Evolutionary conservation across 2,797 vertebrate genomes (phyloP).

Genomic region (Epinephelus malabaricus): DNA sequence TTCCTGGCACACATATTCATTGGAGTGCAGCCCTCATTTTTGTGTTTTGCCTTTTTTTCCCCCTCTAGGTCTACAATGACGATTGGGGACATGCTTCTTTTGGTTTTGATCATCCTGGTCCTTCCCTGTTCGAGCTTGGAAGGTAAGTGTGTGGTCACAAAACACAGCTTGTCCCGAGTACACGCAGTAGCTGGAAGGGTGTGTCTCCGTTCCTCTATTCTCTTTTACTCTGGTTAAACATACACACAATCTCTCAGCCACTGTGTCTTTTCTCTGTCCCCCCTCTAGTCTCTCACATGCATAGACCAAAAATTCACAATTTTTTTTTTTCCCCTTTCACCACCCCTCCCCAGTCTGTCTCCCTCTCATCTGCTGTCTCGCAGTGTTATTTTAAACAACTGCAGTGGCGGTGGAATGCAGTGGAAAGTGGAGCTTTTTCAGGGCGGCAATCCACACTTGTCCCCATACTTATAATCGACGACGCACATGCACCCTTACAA

Average conservation of each 20-base stretch:
- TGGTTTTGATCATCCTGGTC: conserved; percentile 87
- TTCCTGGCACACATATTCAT: neutral
- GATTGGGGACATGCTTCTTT: conserved; percentile 88
- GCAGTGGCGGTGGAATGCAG: conserved; percentile 61
- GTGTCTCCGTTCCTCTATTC: conserved; percentile 11
- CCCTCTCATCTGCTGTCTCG: conserved; percentile 71
- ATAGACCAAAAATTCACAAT: conserved; percentile 60
- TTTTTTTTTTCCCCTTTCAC: conserved; percentile 36
- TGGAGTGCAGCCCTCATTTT: conserved; percentile 7
- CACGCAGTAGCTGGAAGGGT: conserved; percentile 21
- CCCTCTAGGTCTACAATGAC: conserved; percentile 86
- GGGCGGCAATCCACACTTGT: conserved; percentile 31
- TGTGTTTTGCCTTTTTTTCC: conserved; percentile 11
- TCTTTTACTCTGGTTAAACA: conserved; percentile 38
- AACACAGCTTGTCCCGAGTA: conserved; percentile 32
- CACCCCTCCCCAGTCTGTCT: conserved; percentile 69
- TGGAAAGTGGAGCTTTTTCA: conserved; percentile 46
- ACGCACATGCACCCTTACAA: neutral
- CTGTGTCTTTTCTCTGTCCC: conserved; percentile 39
- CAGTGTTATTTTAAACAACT: conserved; percentile 75
- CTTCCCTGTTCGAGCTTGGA: conserved; percentile 87
- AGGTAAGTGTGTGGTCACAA: conserved; percentile 85
- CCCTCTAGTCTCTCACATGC: conserved; percentile 49
- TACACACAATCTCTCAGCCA: conserved; percentile 35
- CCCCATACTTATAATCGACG: conserved; percentile 12